Conservation (phyloP, 2,113 vertebrate species). For the zebrafish (Danio rerio) region DNA sequence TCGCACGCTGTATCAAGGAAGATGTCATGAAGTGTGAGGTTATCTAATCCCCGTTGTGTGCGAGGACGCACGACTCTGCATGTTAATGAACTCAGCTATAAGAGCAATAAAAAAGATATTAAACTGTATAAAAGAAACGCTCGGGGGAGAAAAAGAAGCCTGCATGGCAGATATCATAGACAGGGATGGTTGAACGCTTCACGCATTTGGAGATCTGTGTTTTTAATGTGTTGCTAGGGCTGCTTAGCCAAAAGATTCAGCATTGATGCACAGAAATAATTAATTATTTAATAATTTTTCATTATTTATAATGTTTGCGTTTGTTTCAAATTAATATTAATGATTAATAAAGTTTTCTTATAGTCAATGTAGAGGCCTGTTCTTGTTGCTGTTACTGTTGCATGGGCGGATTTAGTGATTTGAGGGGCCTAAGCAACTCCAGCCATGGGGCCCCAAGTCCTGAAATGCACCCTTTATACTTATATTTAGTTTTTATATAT, state of each 20-base stretch:
- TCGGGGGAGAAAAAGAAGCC: constrained; percentile 10
- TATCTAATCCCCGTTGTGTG: constrained; percentile 22
- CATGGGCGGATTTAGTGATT: too few species aligned
- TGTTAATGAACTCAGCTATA: constrained; percentile 33
- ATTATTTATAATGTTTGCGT: not conserved
- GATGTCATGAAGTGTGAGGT: constrained; percentile 41
- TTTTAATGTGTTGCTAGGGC: not conserved
- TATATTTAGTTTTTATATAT: not conserved
- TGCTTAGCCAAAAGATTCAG: not conserved
- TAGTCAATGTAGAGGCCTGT: not conserved
- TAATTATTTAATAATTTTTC: not conserved
- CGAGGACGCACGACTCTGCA: constrained; percentile 4
- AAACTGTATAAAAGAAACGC: constrained; percentile 7
- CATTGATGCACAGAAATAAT: not conserved
- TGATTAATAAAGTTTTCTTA: not conserved
- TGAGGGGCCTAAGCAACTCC: too few species aligned
- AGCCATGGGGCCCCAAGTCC: too few species aligned
- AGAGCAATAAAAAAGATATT: constrained; percentile 45
- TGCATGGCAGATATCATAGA: not conserved
- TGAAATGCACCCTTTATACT: too few species aligned
- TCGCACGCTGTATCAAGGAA: constrained; percentile 11
- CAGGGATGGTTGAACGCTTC: not conserved
- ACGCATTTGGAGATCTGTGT: not conserved
- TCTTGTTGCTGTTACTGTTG: not conserved
- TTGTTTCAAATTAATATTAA: not conserved